Evolutionary conservation across 2,888 invertebrate species (phyloP).

Genomic region (Nomada fabriciana): DNA sequence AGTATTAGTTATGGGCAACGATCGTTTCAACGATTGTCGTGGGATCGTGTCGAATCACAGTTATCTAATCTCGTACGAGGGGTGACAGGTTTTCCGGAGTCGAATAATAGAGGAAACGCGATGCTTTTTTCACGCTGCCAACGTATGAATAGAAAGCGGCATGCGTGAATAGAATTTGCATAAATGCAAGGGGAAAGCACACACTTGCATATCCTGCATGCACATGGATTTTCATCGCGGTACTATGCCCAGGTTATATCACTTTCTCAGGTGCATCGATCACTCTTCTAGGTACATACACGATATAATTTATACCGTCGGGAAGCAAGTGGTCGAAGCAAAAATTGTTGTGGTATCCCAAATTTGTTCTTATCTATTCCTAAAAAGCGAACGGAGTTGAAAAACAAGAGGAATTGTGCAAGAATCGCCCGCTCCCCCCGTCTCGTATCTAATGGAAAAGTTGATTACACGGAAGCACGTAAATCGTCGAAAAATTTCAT

Average conservation of each 20-base stretch:
- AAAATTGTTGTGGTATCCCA: not conserved
- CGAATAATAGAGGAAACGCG: conserved; percentile 22
- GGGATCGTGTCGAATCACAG: conserved; percentile 1
- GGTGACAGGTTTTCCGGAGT: not conserved
- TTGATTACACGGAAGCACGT: conserved; percentile 28
- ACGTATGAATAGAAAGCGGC: conserved; percentile 14
- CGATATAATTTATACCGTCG: too few relatives aligned
- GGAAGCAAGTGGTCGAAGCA: not conserved
- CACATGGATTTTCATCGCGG: conserved; percentile 6
- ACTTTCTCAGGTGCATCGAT: not conserved
- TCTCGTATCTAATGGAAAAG: conserved; percentile 33
- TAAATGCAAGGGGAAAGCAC: conserved; percentile 57
- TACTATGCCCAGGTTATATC: conserved; percentile 16
- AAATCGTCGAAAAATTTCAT: conserved; percentile 35
- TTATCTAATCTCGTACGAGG: conserved; percentile 3
- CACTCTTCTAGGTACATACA: too few relatives aligned
- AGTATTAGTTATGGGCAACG: too few relatives aligned
- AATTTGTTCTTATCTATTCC: conserved; percentile 24
- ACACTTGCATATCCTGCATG: not conserved
- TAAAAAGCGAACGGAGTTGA: not conserved
- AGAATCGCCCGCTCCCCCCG: not conserved
- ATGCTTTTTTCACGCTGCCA: conserved; percentile 11
- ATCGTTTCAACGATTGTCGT: not conserved
- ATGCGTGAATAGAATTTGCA: conserved; percentile 46
- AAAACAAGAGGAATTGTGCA: conserved; percentile 41